phyloP scores from a whole-genome alignment of 1,140 invertebrate genomes.

The Leguminivora glycinivorella region DNA sequence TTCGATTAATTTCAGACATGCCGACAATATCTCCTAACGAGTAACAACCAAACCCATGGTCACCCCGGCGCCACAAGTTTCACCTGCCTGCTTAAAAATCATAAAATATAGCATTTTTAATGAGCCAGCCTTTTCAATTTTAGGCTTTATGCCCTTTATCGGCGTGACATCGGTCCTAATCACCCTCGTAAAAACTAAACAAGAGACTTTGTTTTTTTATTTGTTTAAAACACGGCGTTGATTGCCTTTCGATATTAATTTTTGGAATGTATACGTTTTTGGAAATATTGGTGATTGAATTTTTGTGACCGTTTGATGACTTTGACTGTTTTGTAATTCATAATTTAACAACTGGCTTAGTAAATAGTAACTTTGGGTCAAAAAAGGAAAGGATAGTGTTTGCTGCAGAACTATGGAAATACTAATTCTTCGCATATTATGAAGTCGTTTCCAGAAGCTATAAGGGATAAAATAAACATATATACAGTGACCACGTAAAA shows the following conservation, averaged over 20 bases:
- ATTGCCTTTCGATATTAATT: slow-evolving; percentile 62
- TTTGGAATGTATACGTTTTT: slow-evolving; percentile 35
- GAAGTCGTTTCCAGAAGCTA: too few species aligned
- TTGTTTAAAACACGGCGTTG: slow-evolving; percentile 50
- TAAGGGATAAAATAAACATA: too few species aligned
- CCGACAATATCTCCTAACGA: too few species aligned
- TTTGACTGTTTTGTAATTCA: background rate
- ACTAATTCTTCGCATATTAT: too few species aligned
- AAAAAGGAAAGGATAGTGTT: too few species aligned
- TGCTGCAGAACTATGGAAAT: too few species aligned
- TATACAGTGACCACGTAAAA: too few species aligned
- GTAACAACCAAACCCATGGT: slow-evolving; percentile 30
- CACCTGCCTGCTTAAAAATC: slow-evolving; percentile 73
- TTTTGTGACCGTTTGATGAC: slow-evolving; percentile 44
- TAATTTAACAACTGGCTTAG: too few species aligned
- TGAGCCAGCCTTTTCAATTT: slow-evolving; percentile 75
- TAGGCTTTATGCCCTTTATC: slow-evolving; percentile 71
- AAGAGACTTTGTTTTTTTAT: slow-evolving; percentile 44
- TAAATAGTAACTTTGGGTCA: too few species aligned
- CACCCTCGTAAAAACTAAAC: slow-evolving; percentile 43
- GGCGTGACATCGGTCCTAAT: slow-evolving; percentile 75
- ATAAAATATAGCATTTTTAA: slow-evolving; percentile 77
- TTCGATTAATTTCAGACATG: too few species aligned
- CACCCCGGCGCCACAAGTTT: slow-evolving; percentile 59
- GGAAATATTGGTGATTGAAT: slow-evolving; percentile 50